Conservation (phyloP, 2,113 vertebrate genomes). For the Gallinago undulata region DNA sequence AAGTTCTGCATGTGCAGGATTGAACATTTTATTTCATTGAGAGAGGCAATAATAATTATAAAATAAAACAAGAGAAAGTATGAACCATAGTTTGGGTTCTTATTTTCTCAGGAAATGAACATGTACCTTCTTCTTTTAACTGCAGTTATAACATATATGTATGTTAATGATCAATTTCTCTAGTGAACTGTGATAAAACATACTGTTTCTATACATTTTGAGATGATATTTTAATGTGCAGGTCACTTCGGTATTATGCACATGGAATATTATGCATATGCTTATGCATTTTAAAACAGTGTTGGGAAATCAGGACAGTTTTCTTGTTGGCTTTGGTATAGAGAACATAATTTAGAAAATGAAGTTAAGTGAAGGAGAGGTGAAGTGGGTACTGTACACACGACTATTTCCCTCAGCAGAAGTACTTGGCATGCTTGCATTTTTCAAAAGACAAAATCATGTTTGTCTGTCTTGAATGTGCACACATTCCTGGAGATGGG, state of each 20-base stretch:
- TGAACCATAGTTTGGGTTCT: background rate
- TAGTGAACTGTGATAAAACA: background rate
- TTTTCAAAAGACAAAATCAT: conserved; percentile 67
- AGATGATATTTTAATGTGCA: background rate
- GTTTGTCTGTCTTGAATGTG: conserved; percentile 64
- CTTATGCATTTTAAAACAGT: background rate
- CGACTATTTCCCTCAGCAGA: conserved; percentile 30
- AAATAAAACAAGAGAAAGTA: background rate
- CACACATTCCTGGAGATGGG: conserved; percentile 51
- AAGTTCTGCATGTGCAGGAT: background rate
- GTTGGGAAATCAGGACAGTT: background rate
- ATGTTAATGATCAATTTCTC: background rate
- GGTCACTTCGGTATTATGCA: background rate
- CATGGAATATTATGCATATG: background rate
- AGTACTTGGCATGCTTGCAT: conserved; percentile 54
- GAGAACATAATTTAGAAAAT: conserved; percentile 6
- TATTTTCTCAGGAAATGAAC: background rate
- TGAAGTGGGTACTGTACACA: conserved; percentile 32
- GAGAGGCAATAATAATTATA: background rate
- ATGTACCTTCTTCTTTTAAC: background rate
- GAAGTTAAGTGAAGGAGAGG: conserved; percentile 17
- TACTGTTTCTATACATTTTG: background rate
- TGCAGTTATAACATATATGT: background rate
- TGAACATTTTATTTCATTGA: fast-evolving
- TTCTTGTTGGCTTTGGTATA: background rate